Percentiles rank a stretch among this genome's conserved stretches.
Conservation (phyloP, 1,140 invertebrate genomes). For the Temnothorax longispinosus region DNA sequence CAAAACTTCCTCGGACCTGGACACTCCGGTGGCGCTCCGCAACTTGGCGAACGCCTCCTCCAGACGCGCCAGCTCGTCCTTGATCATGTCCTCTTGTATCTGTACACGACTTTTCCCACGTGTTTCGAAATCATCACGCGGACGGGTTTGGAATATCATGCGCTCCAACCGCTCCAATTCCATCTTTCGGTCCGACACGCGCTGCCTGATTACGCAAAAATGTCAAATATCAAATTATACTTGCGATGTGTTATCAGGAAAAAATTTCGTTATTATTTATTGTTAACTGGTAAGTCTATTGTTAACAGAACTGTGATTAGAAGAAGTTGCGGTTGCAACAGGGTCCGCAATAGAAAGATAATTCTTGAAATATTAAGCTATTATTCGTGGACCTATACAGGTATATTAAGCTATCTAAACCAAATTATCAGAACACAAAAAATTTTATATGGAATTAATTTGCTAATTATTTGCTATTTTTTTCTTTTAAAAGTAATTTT, state of each 20-base stretch:
- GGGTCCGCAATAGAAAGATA: neutral
- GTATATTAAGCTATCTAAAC: too few species aligned
- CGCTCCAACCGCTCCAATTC: constrained; percentile 91
- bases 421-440: too few species aligned
- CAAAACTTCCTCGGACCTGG: constrained; percentile 90
- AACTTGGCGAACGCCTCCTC: constrained; percentile 90
- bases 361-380: neutral
- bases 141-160: constrained; percentile 88
- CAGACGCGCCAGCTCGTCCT: constrained; percentile 85
- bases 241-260: neutral
- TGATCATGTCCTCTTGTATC: constrained; percentile 75
- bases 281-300: neutral
- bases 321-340: neutral
- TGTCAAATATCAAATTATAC: neutral
- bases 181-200: constrained; percentile 89
- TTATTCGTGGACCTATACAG: constrained; percentile 77
- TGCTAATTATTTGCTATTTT: too few species aligned
- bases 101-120: constrained; percentile 60
- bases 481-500: too few species aligned
- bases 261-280: neutral
- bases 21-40: constrained; percentile 91
- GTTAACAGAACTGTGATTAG: neutral
- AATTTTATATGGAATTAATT: too few species aligned
- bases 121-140: constrained; percentile 75
- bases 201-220: constrained; percentile 81